Evolutionary conservation across 2,888 invertebrate species (phyloP).

Genomic region (Tanypteryx hageni): DNA sequence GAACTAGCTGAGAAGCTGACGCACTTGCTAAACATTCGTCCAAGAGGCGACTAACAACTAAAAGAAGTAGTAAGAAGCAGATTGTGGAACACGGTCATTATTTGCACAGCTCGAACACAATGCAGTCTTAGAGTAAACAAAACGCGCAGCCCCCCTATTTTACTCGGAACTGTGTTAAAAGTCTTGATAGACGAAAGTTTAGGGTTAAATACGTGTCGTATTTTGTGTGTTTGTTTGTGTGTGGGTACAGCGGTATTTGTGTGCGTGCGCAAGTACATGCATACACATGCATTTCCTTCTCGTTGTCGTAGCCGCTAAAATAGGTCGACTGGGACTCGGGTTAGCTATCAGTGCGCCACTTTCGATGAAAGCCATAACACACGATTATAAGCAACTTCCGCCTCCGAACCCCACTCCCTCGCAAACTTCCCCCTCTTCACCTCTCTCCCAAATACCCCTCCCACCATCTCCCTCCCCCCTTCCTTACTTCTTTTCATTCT

Average conservation of each 20-base stretch:
- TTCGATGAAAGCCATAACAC: conserved; percentile 3
- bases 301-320: background rate
- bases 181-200: too few species aligned
- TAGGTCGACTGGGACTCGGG: background rate
- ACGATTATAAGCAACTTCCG: conserved; percentile 10
- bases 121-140: too few species aligned
- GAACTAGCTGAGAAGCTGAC: too few species aligned
- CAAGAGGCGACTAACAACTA: too few species aligned
- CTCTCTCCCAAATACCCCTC: background rate
- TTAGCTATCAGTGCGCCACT: background rate
- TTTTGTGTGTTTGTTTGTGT: background rate
- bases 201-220: background rate
- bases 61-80: too few species aligned
- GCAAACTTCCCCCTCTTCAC: background rate
- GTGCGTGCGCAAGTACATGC: background rate
- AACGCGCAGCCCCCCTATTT: too few species aligned
- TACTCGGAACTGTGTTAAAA: too few species aligned
- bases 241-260: background rate
- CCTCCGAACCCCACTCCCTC: background rate
- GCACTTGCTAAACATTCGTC: too few species aligned
- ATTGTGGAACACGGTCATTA: too few species aligned
- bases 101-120: too few species aligned
- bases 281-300: background rate
- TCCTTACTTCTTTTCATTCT: background rate
- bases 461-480: background rate